Evolutionary conservation across 92 coral and sea anemone genomes (phyloP).

Genomic region (Porites rus): DNA sequence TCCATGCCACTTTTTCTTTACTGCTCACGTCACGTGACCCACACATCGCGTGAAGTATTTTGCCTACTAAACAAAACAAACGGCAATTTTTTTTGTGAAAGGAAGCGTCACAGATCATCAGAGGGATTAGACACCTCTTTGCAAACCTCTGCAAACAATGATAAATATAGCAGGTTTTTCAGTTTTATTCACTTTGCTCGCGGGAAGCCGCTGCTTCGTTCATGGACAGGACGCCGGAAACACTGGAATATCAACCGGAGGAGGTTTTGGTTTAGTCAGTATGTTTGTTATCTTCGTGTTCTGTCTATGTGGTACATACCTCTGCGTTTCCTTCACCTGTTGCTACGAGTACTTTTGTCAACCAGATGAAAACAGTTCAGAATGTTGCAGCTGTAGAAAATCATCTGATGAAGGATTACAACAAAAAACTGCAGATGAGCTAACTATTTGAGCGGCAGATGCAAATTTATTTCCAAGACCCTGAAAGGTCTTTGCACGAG

Average conservation of each 20-base stretch:
- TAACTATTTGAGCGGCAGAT: background rate
- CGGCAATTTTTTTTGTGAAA: too few species aligned
- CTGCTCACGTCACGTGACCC: too few species aligned
- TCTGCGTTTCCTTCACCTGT: conserved; percentile 33
- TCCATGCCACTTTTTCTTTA: too few species aligned
- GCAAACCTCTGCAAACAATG: background rate
- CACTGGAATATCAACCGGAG: background rate
- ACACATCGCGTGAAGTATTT: too few species aligned
- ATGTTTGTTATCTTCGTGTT: conserved; percentile 8
- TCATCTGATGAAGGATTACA: background rate
- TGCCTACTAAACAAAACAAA: too few species aligned
- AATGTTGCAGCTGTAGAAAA: background rate
- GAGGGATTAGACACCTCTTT: too few species aligned
- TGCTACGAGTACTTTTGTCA: conserved; percentile 43
- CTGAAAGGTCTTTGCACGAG: too few species aligned
- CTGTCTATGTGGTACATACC: conserved; percentile 18
- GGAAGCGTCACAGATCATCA: too few species aligned
- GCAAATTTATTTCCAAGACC: background rate
- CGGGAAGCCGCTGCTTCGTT: background rate
- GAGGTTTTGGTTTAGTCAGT: conserved; percentile 7
- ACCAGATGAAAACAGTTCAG: background rate
- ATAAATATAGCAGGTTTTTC: background rate
- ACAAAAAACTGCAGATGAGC: background rate
- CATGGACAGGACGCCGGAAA: background rate
- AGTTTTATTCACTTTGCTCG: background rate